Percentiles rank a stretch among this genome's conserved stretches.
Conservation (phyloP, 1,140 invertebrate genomes). For the Drosophila parabipectinata region DNA sequence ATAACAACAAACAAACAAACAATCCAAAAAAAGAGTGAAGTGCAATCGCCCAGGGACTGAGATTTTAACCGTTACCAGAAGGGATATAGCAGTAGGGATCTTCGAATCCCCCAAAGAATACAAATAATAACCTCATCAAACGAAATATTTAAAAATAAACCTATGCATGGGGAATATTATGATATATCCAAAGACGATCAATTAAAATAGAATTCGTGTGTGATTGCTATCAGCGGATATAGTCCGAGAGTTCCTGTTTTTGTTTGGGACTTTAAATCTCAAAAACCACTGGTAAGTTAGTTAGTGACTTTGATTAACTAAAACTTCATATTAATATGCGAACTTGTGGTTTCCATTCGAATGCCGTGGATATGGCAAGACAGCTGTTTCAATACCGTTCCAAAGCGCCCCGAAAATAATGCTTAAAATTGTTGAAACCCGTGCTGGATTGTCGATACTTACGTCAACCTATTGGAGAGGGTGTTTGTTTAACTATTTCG, state of each 20-base stretch:
- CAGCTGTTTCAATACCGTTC: constrained; percentile 51
- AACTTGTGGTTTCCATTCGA: constrained; percentile 27
- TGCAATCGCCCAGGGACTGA: constrained; percentile 27
- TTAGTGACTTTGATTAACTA: constrained; percentile 4
- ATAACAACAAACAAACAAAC: constrained; percentile 29
- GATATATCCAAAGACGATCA: constrained; percentile 32
- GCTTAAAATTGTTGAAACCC: constrained; percentile 24
- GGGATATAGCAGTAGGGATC: no score
- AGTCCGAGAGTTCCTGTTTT: not conserved
- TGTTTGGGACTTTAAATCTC: constrained; percentile 1
- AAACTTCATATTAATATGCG: constrained; percentile 39
- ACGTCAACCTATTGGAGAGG: constrained; percentile 42
- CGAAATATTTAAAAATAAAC: constrained; percentile 23
- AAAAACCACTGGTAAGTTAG: constrained; percentile 29
- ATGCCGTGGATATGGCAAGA: constrained; percentile 42
- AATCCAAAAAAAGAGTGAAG: constrained; percentile 38
- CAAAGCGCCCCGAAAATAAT: constrained; percentile 17
- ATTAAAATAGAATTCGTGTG: constrained; percentile 23
- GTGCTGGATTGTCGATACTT: constrained; percentile 20
- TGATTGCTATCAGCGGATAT: constrained; percentile 12
- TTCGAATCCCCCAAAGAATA: not conserved
- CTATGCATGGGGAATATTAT: constrained; percentile 36
- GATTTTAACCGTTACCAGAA: constrained; percentile 36
- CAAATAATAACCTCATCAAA: not conserved
- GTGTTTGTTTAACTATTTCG: not conserved